phyloP scores from a whole-genome alignment of 2,113 vertebrate species.

The Indri indri region DNA sequence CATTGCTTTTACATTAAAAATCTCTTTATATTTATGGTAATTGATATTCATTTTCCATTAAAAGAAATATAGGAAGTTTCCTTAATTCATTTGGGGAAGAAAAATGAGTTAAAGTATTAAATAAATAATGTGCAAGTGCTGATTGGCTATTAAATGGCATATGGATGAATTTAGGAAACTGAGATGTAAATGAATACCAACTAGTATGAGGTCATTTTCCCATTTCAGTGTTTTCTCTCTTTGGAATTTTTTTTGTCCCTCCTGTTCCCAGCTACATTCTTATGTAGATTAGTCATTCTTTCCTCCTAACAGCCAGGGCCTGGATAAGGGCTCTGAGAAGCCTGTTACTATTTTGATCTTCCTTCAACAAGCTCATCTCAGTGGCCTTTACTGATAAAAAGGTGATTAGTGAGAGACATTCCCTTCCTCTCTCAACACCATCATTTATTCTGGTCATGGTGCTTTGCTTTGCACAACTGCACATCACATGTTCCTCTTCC shows the following conservation, averaged over 20 bases:
- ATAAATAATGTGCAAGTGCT: background rate
- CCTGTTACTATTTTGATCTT: background rate
- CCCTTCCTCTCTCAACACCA: background rate
- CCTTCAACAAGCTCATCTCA: background rate
- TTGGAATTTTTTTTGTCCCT: background rate
- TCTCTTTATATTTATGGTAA: background rate
- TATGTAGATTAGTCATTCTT: background rate
- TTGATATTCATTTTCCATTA: background rate
- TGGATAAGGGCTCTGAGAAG: background rate
- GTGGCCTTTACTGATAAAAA: background rate
- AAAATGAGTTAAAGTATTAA: background rate
- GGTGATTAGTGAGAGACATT: background rate
- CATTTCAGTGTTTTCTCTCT: background rate
- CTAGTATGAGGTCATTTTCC: background rate
- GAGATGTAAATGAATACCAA: background rate
- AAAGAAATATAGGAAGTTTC: background rate
- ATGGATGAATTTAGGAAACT: background rate
- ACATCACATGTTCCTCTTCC: background rate
- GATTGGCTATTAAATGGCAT: background rate
- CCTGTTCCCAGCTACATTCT: background rate
- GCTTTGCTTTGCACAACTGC: background rate
- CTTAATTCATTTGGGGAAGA: background rate
- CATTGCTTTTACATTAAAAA: background rate
- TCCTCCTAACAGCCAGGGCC: background rate
- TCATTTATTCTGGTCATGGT: rapidly evolving